Evolutionary conservation across 2,797 vertebrate species (phyloP).

Genomic region (Chloroceryle amazona): DNA sequence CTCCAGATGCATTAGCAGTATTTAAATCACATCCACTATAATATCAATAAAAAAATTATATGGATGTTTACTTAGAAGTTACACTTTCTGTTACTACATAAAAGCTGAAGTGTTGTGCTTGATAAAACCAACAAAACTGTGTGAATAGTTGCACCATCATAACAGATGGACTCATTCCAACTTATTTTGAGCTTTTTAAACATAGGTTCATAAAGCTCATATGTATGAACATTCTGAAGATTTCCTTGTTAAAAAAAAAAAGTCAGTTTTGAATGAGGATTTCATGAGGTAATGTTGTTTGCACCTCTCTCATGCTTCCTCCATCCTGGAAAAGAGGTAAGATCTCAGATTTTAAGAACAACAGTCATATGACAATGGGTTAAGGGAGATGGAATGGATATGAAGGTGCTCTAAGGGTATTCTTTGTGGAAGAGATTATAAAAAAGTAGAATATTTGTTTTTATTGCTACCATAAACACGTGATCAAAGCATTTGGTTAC

Average conservation of each 20-base stretch:
- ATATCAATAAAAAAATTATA: neutral
- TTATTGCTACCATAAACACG: neutral
- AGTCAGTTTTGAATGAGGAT: neutral
- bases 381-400: neutral
- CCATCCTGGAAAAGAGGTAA: constrained; percentile 5
- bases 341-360: constrained; percentile 26
- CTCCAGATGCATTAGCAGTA: neutral
- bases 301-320: neutral
- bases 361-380: neutral
- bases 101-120: constrained; percentile 39
- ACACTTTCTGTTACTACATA: constrained; percentile 32
- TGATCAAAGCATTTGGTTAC: neutral
- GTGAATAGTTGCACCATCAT: constrained; percentile 38
- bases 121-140: constrained; percentile 52
- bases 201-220: constrained; percentile 47
- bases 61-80: constrained; percentile 16
- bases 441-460: neutral
- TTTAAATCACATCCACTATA: neutral
- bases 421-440: neutral
- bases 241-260: neutral
- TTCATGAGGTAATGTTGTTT: constrained; percentile 18
- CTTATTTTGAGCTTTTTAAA: constrained; percentile 59
- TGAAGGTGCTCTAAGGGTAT: neutral
- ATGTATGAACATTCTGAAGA: constrained; percentile 1
- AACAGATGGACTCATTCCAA: constrained; percentile 36